Base-by-base conservation (phyloP, 1,140 invertebrate species). In the Drosophila sechellia region DNA sequence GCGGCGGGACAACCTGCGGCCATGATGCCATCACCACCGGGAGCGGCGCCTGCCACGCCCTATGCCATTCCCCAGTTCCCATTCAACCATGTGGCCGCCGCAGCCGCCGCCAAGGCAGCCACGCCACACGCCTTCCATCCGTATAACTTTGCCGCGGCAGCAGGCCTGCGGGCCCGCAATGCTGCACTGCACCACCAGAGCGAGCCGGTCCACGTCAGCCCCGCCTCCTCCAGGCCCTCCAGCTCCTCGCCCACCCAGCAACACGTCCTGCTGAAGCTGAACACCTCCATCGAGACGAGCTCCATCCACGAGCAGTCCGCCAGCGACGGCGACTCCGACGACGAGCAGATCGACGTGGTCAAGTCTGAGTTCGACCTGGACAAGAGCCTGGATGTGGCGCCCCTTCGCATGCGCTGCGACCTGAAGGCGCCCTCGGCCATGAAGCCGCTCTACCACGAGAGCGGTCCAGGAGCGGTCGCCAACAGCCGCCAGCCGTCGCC, bases 261-360 rank as follows among this genome's bases (percentile, higher is more conserved):
- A 56, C 93, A 93, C 92, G 74, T 89, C 3, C 72, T 79, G 50
- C 93, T 93, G 81, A 93, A 93, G 64, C 92, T 94, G 79, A 93
- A 93, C 13, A 93, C 93, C 50, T 94, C 93, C 8, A 90, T 90
- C 3, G 94, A 94, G 87, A 93, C 94, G 1, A 94, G 94, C 79
- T 95, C 94, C 5, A 94, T 94, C 2, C 93, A 95, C 56, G 95
- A 95, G 49, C 94, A 94, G 42, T 92, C 93, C 39, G 94, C 94
- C n/a, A 94, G 94, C 70, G 94, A 95, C 46, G 94, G 93, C 63
- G 94, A 95, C 45, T 94, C 94, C 6, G 94, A 95, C 31, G 95
- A 95, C 58, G 95, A 95, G 79, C 94, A 94, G 46, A 95, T 95
- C 66, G 96, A 96, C 66, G 96, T 96, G 42, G 94, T 96, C 0